Base-by-base conservation (phyloP, 1,140 invertebrate species). In the Acromyrmex echinatior region DNA sequence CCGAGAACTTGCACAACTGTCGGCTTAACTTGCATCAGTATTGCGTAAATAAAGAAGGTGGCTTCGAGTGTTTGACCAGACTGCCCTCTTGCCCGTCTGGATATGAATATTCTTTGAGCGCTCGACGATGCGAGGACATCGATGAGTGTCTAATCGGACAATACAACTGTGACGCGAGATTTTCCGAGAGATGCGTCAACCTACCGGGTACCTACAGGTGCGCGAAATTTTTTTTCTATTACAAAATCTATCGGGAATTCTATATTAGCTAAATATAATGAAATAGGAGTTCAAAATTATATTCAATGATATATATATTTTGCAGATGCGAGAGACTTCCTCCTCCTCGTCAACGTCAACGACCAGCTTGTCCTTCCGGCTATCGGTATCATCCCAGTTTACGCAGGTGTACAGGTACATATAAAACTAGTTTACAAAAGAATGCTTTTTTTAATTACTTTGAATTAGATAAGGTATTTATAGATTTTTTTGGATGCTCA, bases 321-420 rank as follows among this genome's bases (percentile, higher is more conserved):
- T 68, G 74, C 66, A 91, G 90, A 10, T 91, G 90, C 28, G 90
- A 91, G 53, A 87, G 85, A 70, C 71, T 71, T 78, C 58, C 21
- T 35, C 95, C 89, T 93, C 94, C 92, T n/a, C 79, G 78, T 65
- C 86, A 91, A 70, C 76, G 82, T 31, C 77, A 88, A 85, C 88
- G 78, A 76, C 93, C 93, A 14, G 95, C 96, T 6, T 99, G 99
- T 95, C 98, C 98, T 0, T 93, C 96, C 3, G 98, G 98, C 0
- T 99, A 98, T 94, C 96, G 96, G 10, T 95, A 98, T 45, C 96
- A 96, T 0, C 92, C 95, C n/a, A 97, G 97, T 92, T 95, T 96
- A 58, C 95, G 97, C 73, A 97, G 96, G 63, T 98, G 98, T 92
- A 96, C 97, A 93, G 97, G 97, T 98, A 95, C 28, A 56, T 39